Conservation (phyloP, 2,113 vertebrate species). For the Pelobates fuscus region DNA sequence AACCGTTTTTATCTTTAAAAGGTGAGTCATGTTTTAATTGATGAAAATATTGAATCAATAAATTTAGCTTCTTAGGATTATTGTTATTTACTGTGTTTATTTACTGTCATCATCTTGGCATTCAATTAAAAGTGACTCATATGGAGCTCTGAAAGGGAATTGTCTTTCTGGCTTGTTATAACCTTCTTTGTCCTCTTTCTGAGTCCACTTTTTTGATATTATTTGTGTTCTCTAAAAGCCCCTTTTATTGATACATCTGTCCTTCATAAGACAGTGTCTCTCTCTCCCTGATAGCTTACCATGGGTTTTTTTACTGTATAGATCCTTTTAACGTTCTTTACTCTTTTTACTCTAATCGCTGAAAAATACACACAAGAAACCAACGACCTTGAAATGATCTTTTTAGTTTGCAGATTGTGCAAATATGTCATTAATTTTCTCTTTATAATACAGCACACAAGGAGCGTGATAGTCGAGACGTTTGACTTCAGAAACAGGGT, state of each 20-base stretch:
- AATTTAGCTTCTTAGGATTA: too few species aligned
- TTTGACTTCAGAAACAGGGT: not conserved
- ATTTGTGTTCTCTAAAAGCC: too few species aligned
- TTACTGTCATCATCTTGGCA: too few species aligned
- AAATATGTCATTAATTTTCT: conserved; percentile 71
- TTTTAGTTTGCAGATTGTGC: conserved; percentile 60
- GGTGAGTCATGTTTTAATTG: too few species aligned
- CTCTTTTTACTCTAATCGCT: conserved; percentile 46
- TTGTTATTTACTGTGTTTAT: too few species aligned
- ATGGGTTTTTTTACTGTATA: not conserved
- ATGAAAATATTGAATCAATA: too few species aligned
- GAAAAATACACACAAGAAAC: conserved; percentile 58
- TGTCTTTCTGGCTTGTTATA: not conserved
- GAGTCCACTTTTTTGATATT: not conserved
- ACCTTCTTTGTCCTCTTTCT: not conserved
- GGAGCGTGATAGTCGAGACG: not conserved
- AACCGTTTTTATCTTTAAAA: too few species aligned
- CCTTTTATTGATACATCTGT: not conserved
- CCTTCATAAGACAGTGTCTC: not conserved
- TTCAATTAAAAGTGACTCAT: too few species aligned
- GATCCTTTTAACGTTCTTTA: not conserved
- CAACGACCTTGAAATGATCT: conserved; percentile 64
- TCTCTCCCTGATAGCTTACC: not conserved
- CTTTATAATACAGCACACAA: conserved; percentile 31
- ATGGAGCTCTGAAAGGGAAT: too few species aligned